Percentiles rank a stretch among this genome's conserved stretches.
phyloP scores from a whole-genome alignment of 2,113 vertebrate species.

The Oncorhynchus gorbuscha region DNA sequence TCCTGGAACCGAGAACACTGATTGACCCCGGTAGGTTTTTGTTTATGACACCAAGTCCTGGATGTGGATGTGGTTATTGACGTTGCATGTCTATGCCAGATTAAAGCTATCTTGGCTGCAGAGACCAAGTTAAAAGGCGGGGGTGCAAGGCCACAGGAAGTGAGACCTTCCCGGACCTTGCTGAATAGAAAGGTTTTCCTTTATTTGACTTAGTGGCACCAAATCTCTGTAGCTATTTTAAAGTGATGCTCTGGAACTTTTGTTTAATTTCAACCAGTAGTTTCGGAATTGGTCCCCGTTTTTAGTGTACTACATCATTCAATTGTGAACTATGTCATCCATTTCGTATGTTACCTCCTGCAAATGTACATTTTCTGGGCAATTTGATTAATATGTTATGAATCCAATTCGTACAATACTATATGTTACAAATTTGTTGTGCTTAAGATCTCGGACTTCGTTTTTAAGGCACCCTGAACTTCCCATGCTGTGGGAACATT shows the following conservation, averaged over 20 bases:
- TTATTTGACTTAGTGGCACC: conserved; percentile 65
- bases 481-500: conserved; percentile 56
- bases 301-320: too few species aligned
- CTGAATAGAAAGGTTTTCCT: conserved; percentile 27
- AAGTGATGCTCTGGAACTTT: background rate
- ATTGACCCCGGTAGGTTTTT: background rate
- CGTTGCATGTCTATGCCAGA: background rate
- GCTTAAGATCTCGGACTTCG: too few species aligned
- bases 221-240: conserved; percentile 54
- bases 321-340: too few species aligned
- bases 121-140: background rate
- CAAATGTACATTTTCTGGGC: too few species aligned
- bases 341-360: too few species aligned
- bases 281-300: too few species aligned
- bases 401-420: too few species aligned
- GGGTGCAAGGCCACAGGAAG: background rate
- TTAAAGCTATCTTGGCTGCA: background rate
- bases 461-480: conserved; percentile 38
- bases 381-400: too few species aligned
- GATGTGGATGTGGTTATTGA: background rate
- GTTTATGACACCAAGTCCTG: background rate
- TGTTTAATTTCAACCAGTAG: too few species aligned
- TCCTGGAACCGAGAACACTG: background rate
- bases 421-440: too few species aligned
- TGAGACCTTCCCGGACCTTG: conserved; percentile 20